Evolutionary conservation across 1,140 invertebrate genomes (phyloP), one percentile per base, ranked within the genome.

Genomic region (Drosophila ironensis): DNA sequence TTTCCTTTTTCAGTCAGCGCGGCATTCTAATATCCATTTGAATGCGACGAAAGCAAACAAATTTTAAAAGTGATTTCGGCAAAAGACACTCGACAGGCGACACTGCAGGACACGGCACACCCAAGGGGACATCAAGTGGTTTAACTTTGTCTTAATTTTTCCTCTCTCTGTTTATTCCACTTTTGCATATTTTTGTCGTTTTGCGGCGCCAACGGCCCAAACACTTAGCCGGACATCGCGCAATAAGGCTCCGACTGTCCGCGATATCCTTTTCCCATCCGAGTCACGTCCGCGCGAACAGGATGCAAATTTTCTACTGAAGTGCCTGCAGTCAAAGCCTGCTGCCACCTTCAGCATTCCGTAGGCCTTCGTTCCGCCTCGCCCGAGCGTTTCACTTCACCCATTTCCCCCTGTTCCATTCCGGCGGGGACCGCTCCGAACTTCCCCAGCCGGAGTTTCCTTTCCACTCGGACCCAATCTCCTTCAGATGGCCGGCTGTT

Each of bases 291-390:
- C 78, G 47, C 44, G 54, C 70, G 60, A 46, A 48, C 63, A 78
- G 74, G 74, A 84, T 86, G 74, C 80, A 86, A 78, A 86, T 84
- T 74, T 78, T 78, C 80, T 28, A 80, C 78, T 84, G 45, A 84
- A 56, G 51, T 51, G 80, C 54, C 28, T 56, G 41, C 73, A 53
- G 35, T 8, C 54, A 22, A 28, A 14, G 45, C 25, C 70, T 61
- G 60, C 52, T 73, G 66, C 38, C 64, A 61, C 9, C 19, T 56
- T 28, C n/a, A n/a, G 33, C 35, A 46, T 40, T 52, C 16, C 68
- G 48, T 47, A 46, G 28, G 27, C 14, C 37, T 38, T 42, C 35
- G 33, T 63, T 59, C 38, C 40, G 20, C 14, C 3, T 1, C 33
- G 2, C 12, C 50, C 35, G 4, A 45, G 30, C 19, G 46, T 68